Base-by-base conservation (phyloP, 2,888 invertebrate species). In the Troides helena region DNA sequence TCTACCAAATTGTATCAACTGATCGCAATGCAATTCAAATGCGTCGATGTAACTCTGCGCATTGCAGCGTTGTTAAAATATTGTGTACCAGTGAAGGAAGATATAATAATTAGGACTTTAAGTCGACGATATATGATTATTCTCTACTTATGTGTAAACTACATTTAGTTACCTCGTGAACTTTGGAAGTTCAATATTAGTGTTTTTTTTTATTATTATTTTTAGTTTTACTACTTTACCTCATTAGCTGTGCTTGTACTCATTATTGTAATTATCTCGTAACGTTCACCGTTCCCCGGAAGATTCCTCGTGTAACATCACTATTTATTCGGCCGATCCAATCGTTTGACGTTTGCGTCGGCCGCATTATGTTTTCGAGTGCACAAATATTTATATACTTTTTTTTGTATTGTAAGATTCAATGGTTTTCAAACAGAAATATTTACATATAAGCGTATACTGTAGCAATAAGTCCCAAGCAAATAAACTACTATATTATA, bases 81-180 rank as follows among this genome's bases (percentile, higher is more conserved):
- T 67, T 59, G 84, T 85, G 85, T 84, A 88, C 91, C 91, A 91
- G 90, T 91, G 90, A 83, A 85, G 74, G 90, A 83, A 85, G 74
- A 80, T 80, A 82, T 82, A 79, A 80, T 82, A 85, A 78, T 81
- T 88, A 88, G 86, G 92, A 89, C 90, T 91, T 81, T 89, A 90
- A 92, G 91, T 91, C 92, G 80, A 84, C 14, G 46, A 46, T 80
- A 82, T 82, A 81, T 82, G 81, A 84, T 80, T 84, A 83, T 81
- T 81, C 85, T 85, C 84, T 85, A 85, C 81, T 77, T 85, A 80
- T 87, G 85, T 80, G 78, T 75, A 77, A 78, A 84, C 85, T 89
- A 88, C 81, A 80, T 89, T 90, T 90, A 92, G 91, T 92, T 92
- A 92, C 92, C 92, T 89, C 82, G 79, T 81, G 92, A 90, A 89